phyloP scores from a whole-genome alignment of 2,797 vertebrate genomes.

The Pipistrellus pipistrellus region DNA sequence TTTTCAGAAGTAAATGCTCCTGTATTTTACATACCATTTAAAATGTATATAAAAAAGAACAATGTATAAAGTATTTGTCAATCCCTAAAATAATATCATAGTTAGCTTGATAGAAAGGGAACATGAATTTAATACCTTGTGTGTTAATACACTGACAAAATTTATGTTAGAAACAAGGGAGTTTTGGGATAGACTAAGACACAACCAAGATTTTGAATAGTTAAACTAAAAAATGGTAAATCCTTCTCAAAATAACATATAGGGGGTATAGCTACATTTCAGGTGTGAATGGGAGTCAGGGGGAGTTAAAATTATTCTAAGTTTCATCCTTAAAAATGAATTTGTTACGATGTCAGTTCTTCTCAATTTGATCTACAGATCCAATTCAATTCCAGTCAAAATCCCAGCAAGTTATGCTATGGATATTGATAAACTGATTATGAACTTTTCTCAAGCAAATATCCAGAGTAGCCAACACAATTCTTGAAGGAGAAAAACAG shows the following conservation, averaged over 20 bases:
- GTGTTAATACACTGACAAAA: neutral
- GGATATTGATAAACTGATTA: neutral
- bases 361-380: neutral
- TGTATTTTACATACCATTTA: neutral
- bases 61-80: neutral
- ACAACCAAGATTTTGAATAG: neutral
- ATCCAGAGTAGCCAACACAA: neutral
- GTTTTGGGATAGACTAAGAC: neutral
- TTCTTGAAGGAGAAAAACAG: neutral
- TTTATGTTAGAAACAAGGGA: neutral
- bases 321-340: neutral
- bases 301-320: neutral
- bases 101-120: neutral
- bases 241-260: neutral
- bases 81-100: neutral
- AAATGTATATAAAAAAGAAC: neutral
- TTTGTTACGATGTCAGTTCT: neutral
- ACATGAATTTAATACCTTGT: neutral
- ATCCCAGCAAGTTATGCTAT: neutral
- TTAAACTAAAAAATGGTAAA: neutral
- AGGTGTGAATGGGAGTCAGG: neutral
- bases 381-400: neutral
- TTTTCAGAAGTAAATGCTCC: neutral
- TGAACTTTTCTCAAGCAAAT: neutral
- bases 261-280: neutral